Percentiles rank a stretch among this genome's conserved stretches.
Evolutionary conservation across 2,797 vertebrate species (phyloP).

Genomic region (Naso thynnoides): DNA sequence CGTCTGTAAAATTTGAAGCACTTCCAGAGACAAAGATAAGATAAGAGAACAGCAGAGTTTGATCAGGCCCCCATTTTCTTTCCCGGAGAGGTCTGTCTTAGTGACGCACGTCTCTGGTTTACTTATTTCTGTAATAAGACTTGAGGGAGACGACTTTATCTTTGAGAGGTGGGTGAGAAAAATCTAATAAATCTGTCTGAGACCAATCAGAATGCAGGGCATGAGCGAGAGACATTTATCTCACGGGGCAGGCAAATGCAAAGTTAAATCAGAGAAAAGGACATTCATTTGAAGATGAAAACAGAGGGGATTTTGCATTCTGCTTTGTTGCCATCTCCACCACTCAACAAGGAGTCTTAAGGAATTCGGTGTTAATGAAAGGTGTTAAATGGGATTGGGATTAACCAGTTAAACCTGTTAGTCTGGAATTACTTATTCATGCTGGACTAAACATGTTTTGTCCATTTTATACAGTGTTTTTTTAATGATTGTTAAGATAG

Average conservation of each 20-base stretch:
- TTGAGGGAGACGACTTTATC: slow-evolving; percentile 38
- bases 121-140: slow-evolving; percentile 43
- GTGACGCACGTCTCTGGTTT: slow-evolving; percentile 36
- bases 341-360: slow-evolving; percentile 21
- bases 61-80: slow-evolving; percentile 16
- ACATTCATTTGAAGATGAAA: slow-evolving; percentile 54
- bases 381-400: slow-evolving; percentile 34
- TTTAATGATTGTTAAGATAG: slow-evolving; percentile 47
- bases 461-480: slow-evolving; percentile 32
- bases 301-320: slow-evolving; percentile 34
- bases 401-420: slow-evolving; percentile 40
- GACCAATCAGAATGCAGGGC: slow-evolving; percentile 51
- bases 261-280: slow-evolving; percentile 54
- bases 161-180: slow-evolving; percentile 36
- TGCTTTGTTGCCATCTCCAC: slow-evolving; percentile 42
- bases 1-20: neutral
- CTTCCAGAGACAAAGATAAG: slow-evolving; percentile 25
- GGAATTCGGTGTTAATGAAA: slow-evolving; percentile 50
- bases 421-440: slow-evolving; percentile 44
- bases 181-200: slow-evolving; percentile 50
- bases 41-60: slow-evolving; percentile 32
- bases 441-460: slow-evolving; percentile 12
- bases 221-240: slow-evolving; percentile 43
- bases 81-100: neutral
- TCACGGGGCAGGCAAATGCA: slow-evolving; percentile 33